Evolutionary conservation across 2,888 invertebrate species (phyloP), one percentile per base, ranked within the genome.

Genomic region (Drosophila picticornis): DNA sequence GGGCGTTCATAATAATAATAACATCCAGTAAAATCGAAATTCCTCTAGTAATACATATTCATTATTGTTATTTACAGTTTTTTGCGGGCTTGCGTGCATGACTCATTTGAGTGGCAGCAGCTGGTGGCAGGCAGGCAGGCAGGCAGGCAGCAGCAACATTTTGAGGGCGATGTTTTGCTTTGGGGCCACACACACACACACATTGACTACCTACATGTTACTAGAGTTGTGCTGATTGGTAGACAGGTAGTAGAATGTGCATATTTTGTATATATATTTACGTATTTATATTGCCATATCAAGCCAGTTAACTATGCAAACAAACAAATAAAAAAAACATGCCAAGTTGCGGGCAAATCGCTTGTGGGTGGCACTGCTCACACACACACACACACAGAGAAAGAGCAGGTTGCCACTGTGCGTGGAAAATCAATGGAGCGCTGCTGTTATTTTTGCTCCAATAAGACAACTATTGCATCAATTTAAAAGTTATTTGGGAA

Each of bases 21-120:
- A 64, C 55, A 63, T 78, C 76, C 68, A 61, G 68, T 65, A 58
- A 80, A 80, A 71, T 80, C 67, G 72, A 77, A 77, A 76, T 76
- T 67, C 66, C 52, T 34, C 46, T 60, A 57, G 38, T 52, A 53
- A 71, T 60, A 46, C 63, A 60, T 75, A 70, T 60, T 43, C 40
- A 69, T 48, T 53, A 55, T 50, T 57, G 63, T 66, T 76, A 76
- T 77, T 76, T 64, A 76, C 72, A 77, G 77, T 77, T 72, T 43
- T 56, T 69, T 68, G 63, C 62, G 43, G 70, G 72, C 68, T 90
- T 70, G 83, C 80, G 76, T 84, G 88, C 78, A 90, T 88, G 87
- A 88, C 82, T 88, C 87, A 88, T 70, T 82, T 63, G 65, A 64
- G 70, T 66, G 70, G 71, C 75, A 72, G 68, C 79, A 75, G 78